Base-by-base conservation (phyloP, 2,797 vertebrate species). In the Heteromormyrus szaboi region DNA sequence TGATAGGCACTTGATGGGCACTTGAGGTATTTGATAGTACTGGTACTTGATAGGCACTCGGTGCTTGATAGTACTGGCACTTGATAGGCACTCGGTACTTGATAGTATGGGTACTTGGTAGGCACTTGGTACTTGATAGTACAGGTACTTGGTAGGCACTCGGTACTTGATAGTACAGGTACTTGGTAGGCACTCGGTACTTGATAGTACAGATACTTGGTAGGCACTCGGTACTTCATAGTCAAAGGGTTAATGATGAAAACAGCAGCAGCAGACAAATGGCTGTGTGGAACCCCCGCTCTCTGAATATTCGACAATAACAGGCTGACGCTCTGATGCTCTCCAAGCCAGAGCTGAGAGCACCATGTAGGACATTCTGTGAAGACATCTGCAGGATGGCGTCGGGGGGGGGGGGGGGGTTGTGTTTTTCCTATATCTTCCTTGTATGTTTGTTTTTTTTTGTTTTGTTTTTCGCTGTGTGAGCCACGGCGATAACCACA, bases 401-500 rank as follows among this genome's bases (percentile, higher is more conserved):
- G 17, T 19, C 0, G 6, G 17, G 5, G 2, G 54, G 33, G 19
- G 54, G 56, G 68, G 56, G 56, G 59, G n/a, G 8, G 68, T 3
- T 2, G 14, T 79, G 33, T 79, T 79, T 79, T 79, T 79, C 72
- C 72, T n/a, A 44, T 79, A 79, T 41, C 17, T 79, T 79, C 72
- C 33, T 41, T 72, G 17, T 41, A 11, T 72, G 12, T 84, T 84
- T 85, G 7, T 14, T 65, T 65, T 65, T 81, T 59, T 81, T n/a
- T 14, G 4, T 44, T 54, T 81, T 83, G 53, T 41, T 83, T 44
- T 25, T 72, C 37, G 25, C 89, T 44, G 81, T 37, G 29, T 88
- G 87, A 88, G 59, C 29, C 7, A 1, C 3, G 37, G 87, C n/a
- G 87, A 88, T 88, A 76, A 90, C 88, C 62, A 54, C 48, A 50